Conservation (phyloP, 2,113 vertebrate genomes). For the Oplegnathus fasciatus region DNA sequence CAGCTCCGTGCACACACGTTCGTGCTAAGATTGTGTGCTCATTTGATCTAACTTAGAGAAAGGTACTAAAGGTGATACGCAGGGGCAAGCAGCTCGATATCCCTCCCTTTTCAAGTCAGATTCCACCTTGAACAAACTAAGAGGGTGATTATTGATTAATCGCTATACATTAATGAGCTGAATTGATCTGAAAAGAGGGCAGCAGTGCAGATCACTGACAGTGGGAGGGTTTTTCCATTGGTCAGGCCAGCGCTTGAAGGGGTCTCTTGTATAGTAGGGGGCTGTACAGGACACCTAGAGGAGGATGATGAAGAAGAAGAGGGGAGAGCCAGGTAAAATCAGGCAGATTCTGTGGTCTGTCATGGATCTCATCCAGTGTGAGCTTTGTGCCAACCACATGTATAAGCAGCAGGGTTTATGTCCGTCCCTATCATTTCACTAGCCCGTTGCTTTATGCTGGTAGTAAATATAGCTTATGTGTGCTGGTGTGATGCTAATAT, state of each 20-base stretch:
- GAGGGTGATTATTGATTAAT: constrained; percentile 82
- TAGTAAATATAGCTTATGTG: constrained; percentile 53
- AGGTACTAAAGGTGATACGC: constrained; percentile 44
- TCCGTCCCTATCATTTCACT: constrained; percentile 9
- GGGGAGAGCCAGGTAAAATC: constrained; percentile 15
- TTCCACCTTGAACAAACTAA: constrained; percentile 78
- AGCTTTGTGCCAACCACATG: constrained; percentile 25
- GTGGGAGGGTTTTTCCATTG: constrained; percentile 21
- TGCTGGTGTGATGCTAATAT: constrained; percentile 50
- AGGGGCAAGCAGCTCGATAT: constrained; percentile 60
- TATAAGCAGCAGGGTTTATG: constrained; percentile 38
- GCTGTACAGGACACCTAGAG: not conserved
- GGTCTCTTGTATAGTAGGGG: constrained; percentile 31
- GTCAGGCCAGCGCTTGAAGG: constrained; percentile 30
- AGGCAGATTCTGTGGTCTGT: constrained; percentile 20
- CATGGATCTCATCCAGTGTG: constrained; percentile 20
- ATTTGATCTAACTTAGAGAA: constrained; percentile 32
- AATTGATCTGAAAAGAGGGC: constrained; percentile 75
- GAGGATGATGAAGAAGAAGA: constrained; percentile 37
- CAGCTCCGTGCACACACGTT: not conserved
- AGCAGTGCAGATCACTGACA: constrained; percentile 60
- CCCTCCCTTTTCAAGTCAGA: constrained; percentile 66
- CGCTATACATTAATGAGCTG: constrained; percentile 80
- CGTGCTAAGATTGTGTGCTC: not conserved
- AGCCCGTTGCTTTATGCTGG: constrained; percentile 12